These are phyloP conservation scores for Onychorhynchus coronatus DNA, from an alignment of 2,113 vertebrate genomes.

Conservation along the genomic window DNA sequence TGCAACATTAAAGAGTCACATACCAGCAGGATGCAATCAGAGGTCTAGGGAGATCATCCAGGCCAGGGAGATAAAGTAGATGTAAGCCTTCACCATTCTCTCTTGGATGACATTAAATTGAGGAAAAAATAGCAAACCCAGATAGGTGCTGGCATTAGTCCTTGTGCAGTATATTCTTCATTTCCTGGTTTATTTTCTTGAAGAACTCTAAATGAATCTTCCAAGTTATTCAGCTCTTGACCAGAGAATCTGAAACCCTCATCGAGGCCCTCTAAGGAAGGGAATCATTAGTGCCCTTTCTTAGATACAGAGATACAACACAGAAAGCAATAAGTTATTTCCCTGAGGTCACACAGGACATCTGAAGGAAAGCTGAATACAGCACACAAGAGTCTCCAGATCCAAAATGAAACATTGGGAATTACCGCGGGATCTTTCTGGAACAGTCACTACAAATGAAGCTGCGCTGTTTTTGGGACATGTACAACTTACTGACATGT, in stretches of 20 bases:
- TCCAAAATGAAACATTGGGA: background rate
- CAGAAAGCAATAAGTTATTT: background rate
- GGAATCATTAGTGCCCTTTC: fast-evolving
- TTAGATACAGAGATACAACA: background rate
- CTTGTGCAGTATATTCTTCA: background rate
- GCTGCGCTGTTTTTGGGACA: background rate
- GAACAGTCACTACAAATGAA: background rate
- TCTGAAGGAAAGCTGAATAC: background rate
- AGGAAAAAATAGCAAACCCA: background rate
- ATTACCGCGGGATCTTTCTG: background rate
- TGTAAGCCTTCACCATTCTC: background rate
- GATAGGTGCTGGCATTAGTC: background rate
- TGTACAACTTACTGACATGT: background rate
- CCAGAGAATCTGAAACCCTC: background rate
- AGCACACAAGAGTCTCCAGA: background rate
- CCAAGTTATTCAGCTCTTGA: background rate
- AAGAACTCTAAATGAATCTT: background rate
- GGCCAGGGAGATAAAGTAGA: background rate
- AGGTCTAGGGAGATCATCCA: background rate
- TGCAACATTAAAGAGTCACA: background rate
- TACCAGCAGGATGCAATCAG: background rate
- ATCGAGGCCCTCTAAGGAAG: background rate
- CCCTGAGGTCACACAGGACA: background rate
- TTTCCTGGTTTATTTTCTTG: background rate
- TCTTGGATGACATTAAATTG: background rate